A percentile compares a stretch with the other conserved stretches of the same genome.
phyloP scores from a whole-genome alignment of 2,113 vertebrate genomes.

The Colius striatus region DNA sequence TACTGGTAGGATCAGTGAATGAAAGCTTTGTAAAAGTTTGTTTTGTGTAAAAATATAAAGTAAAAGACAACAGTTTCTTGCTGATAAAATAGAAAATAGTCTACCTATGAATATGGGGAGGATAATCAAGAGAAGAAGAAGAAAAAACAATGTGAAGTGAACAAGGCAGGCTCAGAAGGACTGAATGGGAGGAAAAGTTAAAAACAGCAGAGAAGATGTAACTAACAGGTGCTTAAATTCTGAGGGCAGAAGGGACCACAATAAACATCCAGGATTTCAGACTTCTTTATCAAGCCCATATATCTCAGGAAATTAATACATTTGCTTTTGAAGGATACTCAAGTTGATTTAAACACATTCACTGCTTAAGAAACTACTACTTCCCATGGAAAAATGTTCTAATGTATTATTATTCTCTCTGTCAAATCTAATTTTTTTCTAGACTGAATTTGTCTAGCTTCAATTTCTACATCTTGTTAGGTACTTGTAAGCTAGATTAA shows the following conservation, averaged over 20 bases:
- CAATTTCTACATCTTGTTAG: conserved; percentile 13
- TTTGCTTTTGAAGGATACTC: not conserved
- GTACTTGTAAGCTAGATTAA: conserved; percentile 29
- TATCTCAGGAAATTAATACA: not conserved
- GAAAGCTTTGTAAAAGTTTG: not conserved
- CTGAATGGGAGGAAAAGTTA: not conserved
- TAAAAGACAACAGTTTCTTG: not conserved
- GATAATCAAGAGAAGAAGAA: not conserved
- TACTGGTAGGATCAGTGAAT: not conserved
- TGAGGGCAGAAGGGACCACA: not conserved
- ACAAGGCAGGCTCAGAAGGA: not conserved
- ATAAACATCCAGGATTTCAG: not conserved
- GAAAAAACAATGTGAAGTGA: not conserved
- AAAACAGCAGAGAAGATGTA: not conserved
- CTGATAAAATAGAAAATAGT: not conserved
- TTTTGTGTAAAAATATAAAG: not conserved
- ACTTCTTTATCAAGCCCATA: not conserved
- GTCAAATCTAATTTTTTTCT: conserved; percentile 23
- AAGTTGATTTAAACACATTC: not conserved
- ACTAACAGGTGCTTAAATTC: not conserved
- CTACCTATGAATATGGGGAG: not conserved
- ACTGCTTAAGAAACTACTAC: not conserved
- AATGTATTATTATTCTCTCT: not conserved
- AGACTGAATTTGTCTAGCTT: conserved; percentile 23
- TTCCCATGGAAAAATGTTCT: not conserved